Base-by-base conservation (phyloP, 2,888 invertebrate genomes). In the Diogma glabrata region DNA sequence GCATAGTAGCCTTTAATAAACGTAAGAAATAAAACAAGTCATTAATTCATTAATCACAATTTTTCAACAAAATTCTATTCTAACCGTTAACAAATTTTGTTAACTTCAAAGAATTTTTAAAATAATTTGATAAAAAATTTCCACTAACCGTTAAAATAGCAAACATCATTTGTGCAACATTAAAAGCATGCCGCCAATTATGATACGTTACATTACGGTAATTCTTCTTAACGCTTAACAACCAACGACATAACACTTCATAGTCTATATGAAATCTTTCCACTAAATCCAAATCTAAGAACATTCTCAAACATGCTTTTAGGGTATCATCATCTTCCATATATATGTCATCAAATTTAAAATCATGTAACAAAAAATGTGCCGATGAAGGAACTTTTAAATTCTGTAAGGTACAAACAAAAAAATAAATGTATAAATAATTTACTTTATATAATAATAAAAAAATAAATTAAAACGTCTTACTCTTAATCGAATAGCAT, bases 91-190 rank as follows among this genome's bases (percentile, higher is more conserved):
- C n/a, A n/a, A n/a, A n/a, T n/a, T n/a, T n/a, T n/a, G n/a, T n/a
- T 22, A 7, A 6, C n/a, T 28, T 22, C 23, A 43, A 7, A 12
- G 8, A 43, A n/a, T 43, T n/a, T 12, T 38, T 4, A 49, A 19
- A 6, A 17, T 8, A 24, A 24, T 14, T 12, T 16, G 4, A 20
- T 10, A 5, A 20, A 23, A 12, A 33, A 49, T 40, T 23, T 7
- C 4, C 43, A 72, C 82, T 78, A 67, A 90, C 90, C 59, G 87
- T 91, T 55, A 95, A 72, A 63, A 94, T 93, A 54, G 93, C 83
- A 70, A 94, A 95, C 94, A 94, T 94, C 85, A 93, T 93, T 71
- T 95, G 94, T 3, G 92, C 91, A 43, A 95, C 94, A 67, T 94
- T 94, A 72, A 95, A 94, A 48, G 94, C 94, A 65, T 95, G 95